Evolutionary conservation across 2,113 vertebrate genomes (phyloP).

Genomic region (Gambusia holbrooki): DNA sequence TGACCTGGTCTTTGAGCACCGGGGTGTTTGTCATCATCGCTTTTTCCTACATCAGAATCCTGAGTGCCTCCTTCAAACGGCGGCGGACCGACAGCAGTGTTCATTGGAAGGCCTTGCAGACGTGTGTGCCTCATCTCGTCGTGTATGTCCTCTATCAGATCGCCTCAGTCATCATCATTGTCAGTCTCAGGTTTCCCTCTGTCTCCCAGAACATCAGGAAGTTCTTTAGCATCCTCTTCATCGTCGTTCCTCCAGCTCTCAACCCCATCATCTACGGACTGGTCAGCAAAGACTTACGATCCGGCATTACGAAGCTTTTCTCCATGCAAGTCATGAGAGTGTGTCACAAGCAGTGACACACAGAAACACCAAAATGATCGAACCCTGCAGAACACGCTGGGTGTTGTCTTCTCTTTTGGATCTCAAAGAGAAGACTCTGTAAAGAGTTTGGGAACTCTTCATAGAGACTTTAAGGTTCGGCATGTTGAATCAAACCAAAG

Average conservation of each 20-base stretch:
- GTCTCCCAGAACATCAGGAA: conserved; percentile 54
- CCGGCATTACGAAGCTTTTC: conserved; percentile 39
- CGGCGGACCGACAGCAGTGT: not conserved
- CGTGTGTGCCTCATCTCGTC: conserved; percentile 52
- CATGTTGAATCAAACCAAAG: no score
- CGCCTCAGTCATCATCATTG: not conserved
- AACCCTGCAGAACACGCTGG: no score
- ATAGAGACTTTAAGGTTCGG: no score
- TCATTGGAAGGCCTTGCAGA: conserved; percentile 62
- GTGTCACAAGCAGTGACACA: no score
- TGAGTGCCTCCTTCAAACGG: conserved; percentile 31
- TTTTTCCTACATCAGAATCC: conserved; percentile 67
- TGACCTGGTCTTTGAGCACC: conserved; percentile 48
- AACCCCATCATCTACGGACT: conserved; percentile 71
- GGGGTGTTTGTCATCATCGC: conserved; percentile 59
- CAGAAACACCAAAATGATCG: no score
- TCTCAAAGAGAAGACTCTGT: no score
- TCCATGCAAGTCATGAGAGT: not conserved
- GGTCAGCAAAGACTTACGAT: conserved; percentile 61
- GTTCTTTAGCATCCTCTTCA: conserved; percentile 54
- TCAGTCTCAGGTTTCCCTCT: conserved; percentile 46
- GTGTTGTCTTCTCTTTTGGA: no score
- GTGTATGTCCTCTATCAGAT: conserved; percentile 56
- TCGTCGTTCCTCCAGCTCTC: conserved; percentile 51
- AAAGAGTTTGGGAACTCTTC: no score